Conservation (phyloP, 2,797 vertebrate species). For the Anas capensis region DNA sequence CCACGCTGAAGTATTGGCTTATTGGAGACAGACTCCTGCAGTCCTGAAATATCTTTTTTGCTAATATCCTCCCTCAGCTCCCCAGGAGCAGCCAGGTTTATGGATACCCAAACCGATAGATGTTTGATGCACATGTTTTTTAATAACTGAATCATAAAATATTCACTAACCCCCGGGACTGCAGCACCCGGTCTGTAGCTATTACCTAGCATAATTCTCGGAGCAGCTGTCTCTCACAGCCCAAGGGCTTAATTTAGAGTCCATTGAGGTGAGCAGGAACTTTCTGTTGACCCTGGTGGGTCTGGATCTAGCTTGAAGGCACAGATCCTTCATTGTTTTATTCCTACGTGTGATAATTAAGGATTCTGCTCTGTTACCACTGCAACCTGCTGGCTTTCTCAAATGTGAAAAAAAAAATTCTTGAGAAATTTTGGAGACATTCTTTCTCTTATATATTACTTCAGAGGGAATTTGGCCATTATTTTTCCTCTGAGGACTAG, state of each 20-base stretch:
- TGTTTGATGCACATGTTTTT: slow-evolving; percentile 21
- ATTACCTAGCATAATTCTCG: slow-evolving; percentile 43
- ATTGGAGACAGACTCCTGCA: not conserved
- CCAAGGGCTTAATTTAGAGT: slow-evolving; percentile 48
- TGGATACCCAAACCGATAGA: not conserved
- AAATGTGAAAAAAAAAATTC: not conserved
- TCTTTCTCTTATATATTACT: accelerated
- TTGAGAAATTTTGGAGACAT: too few relatives aligned
- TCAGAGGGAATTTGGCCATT: not conserved
- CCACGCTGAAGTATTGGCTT: not conserved
- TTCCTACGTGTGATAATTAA: not conserved
- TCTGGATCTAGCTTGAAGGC: not conserved
- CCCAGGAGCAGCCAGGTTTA: not conserved
- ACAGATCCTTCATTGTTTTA: not conserved
- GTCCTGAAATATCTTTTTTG: slow-evolving; percentile 4
- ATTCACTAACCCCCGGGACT: slow-evolving; percentile 1
- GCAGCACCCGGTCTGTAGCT: slow-evolving; percentile 11
- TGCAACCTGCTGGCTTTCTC: not conserved
- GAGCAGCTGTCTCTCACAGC: slow-evolving; percentile 21
- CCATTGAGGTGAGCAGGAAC: not conserved
- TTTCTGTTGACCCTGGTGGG: slow-evolving; percentile 20
- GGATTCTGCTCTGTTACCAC: not conserved
- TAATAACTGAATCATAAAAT: slow-evolving; percentile 64
- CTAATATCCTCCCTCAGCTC: not conserved
- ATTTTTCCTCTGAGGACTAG: not conserved